Conservation (phyloP, 2,888 invertebrate species). For the Bellardia pandia region DNA sequence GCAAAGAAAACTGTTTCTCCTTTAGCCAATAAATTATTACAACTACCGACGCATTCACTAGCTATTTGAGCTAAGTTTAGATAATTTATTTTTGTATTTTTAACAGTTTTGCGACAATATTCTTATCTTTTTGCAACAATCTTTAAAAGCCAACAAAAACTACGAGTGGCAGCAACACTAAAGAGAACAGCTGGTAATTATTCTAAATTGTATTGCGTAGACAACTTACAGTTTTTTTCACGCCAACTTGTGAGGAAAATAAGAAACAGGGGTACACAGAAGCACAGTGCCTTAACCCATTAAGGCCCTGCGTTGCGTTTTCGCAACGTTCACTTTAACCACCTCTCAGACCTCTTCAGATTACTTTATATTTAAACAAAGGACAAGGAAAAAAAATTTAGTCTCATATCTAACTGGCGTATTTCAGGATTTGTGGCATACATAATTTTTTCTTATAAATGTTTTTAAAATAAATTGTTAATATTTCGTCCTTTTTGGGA, state of each 20-base stretch:
- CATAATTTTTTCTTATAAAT: no score
- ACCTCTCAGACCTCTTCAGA: no score
- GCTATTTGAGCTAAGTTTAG: not conserved
- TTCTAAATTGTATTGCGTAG: slow-evolving; percentile 15
- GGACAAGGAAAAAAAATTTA: no score
- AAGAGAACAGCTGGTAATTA: slow-evolving; percentile 16
- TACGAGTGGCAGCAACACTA: not conserved
- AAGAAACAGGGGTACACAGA: not conserved
- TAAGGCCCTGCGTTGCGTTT: no score
- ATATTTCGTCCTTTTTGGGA: no score
- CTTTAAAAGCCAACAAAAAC: not conserved
- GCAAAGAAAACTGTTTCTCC: slow-evolving; percentile 14
- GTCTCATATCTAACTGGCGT: no score
- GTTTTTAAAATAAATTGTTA: no score
- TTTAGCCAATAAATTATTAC: slow-evolving; percentile 30
- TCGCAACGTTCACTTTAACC: no score
- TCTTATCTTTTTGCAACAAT: slow-evolving; percentile 21
- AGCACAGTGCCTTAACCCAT: not conserved
- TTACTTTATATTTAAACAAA: no score
- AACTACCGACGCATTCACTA: not conserved
- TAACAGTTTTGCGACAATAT: slow-evolving; percentile 19
- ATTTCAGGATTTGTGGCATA: no score
- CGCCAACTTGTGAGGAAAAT: not conserved
- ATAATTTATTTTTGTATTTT: not conserved
- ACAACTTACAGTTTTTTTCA: not conserved